Evolutionary conservation across 2,888 invertebrate genomes (phyloP).

Genomic region (Beris morrisii): DNA sequence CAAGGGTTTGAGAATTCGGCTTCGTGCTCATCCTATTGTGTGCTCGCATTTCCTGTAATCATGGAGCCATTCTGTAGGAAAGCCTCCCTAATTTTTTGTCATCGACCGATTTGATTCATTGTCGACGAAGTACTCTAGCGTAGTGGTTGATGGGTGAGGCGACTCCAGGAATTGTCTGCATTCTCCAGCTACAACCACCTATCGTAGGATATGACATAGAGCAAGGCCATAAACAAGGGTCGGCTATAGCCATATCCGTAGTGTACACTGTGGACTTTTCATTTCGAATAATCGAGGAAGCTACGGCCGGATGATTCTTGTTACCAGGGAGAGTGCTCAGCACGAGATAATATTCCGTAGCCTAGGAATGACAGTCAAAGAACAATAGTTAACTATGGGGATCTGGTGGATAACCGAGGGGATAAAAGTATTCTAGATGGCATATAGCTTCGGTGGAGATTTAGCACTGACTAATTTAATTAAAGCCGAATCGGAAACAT

Average conservation of each 20-base stretch:
- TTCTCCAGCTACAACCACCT: conserved; percentile 4
- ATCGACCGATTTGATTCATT: conserved; percentile 10
- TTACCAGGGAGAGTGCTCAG: conserved; percentile 35
- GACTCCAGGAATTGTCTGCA: conserved; percentile 12
- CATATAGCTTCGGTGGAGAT: too few species aligned
- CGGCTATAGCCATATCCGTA: conserved; percentile 18
- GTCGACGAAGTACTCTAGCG: conserved; percentile 3
- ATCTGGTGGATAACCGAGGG: background rate
- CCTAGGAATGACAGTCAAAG: conserved; percentile 25
- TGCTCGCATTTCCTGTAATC: conserved; percentile 26
- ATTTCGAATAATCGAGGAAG: conserved; percentile 27
- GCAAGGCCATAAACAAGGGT: conserved; percentile 26
- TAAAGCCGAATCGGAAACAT: too few species aligned
- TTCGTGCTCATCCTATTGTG: conserved; percentile 14
- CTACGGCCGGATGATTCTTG: conserved; percentile 31
- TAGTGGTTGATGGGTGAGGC: conserved; percentile 2
- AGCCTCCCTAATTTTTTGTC: conserved; percentile 11
- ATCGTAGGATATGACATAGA: conserved; percentile 10
- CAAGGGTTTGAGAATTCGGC: background rate
- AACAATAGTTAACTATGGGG: conserved; percentile 28
- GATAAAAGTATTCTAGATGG: too few species aligned
- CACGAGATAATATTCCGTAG: conserved; percentile 35
- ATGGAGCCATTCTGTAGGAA: conserved; percentile 14
- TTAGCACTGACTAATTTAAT: too few species aligned
- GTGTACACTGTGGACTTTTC: conserved; percentile 24